Evolutionary conservation across 2,113 vertebrate genomes (phyloP), one percentile per base, ranked within the genome.

Genomic region (Pachypanchax playfairii): DNA sequence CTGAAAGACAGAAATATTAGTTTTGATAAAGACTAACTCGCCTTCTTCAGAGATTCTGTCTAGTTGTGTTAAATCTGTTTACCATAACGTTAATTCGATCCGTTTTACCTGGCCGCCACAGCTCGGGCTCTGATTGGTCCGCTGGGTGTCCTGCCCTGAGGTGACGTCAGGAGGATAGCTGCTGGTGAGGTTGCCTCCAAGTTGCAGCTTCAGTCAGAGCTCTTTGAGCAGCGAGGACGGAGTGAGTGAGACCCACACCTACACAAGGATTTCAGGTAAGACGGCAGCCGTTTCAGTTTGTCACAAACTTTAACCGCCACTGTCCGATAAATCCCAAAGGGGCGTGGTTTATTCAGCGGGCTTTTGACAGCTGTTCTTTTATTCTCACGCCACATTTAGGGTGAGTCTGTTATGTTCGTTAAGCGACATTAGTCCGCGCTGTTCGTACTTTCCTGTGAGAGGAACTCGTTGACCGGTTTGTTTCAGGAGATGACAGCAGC

Each of bases 151-250:
- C 73, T 31, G 67, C 80, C 70, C 57, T 42, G 5, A 0, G 26
- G 42, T 82, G 78, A 86, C 85, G 82, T 88, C 73, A 78, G 33
- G 38, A n/a, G 51, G 14, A 63, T 35, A 25, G 20, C 64, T 65
- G 61, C 63, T 56, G 43, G 70, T 46, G 63, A 42, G 71, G 64
- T 31, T 57, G 60, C 24, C 22, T 20, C 31, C 4, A 54, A 62
- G 33, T 35, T 59, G 2, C 22, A 39, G 77, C 63, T 44, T 72
- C 65, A 22, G 51, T 0, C 35, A 21, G 49, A 54, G 42, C 22
- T 62, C 77, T 26, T n/a, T 0, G 79, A 77, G 59, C 35, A 3
- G 31, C 7, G 42, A 62, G 42, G 42, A 48, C 39, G 7, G 33
- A 28, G 53, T 7, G 51, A 49, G 9, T 26, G 4, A 1, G 65